These are phyloP conservation scores for Rhadinocentrus ornatus DNA, from an alignment of 2,797 vertebrate species.

Conservation along the genomic window DNA sequence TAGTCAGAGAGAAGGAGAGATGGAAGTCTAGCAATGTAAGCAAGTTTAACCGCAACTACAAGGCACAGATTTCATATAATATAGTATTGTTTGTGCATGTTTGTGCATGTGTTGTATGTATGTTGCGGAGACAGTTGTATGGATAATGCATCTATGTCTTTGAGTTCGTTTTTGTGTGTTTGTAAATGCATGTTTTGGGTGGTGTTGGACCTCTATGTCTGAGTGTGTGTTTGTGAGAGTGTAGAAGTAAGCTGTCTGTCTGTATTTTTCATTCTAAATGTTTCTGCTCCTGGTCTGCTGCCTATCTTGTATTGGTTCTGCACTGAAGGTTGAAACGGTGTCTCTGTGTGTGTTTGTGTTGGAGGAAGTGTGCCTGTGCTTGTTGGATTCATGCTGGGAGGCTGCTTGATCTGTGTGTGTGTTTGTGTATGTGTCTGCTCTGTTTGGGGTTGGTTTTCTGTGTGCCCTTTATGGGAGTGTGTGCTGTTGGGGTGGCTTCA, in stretches of 20 bases:
- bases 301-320: conserved; percentile 60
- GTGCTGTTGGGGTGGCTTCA: conserved; percentile 33
- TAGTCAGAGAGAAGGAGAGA: conserved; percentile 29
- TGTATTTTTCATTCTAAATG: conserved; percentile 56
- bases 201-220: conserved; percentile 14
- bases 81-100: conserved; percentile 15
- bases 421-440: conserved; percentile 62
- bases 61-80: conserved; percentile 38
- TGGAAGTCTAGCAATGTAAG: conserved; percentile 38
- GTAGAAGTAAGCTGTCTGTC: conserved; percentile 51
- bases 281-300: conserved; percentile 54
- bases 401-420: conserved; percentile 69
- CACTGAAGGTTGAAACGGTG: conserved; percentile 62
- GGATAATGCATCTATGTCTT: conserved; percentile 2
- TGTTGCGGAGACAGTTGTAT: conserved; percentile 1
- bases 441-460: conserved; percentile 72
- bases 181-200: conserved; percentile 1
- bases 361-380: conserved; percentile 21
- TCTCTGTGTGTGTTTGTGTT: conserved; percentile 46
- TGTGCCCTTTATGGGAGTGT: conserved; percentile 44
- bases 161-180: background rate
- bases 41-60: conserved; percentile 42
- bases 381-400: conserved; percentile 60
- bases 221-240: conserved; percentile 18
- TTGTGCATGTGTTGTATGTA: conserved; percentile 11